Conservation (phyloP, 1,140 invertebrate genomes). For the Andricus grossulariae region DNA sequence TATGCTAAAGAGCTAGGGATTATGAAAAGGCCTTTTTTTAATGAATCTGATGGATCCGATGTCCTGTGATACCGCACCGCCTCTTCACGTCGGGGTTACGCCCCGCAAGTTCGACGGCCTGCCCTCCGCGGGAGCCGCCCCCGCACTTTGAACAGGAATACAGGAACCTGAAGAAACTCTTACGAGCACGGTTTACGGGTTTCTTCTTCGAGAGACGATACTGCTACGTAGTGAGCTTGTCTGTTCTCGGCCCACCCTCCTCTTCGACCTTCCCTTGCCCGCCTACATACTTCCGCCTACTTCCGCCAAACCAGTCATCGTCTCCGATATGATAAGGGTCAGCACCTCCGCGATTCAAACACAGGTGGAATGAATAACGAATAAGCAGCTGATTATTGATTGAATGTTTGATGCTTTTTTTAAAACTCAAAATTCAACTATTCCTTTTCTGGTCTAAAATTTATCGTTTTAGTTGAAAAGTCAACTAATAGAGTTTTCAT, state of each 20-base stretch:
- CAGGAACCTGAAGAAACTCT: constrained; percentile 68
- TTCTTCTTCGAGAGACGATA: background rate
- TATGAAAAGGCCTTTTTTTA: constrained; percentile 41
- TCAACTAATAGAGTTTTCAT: background rate
- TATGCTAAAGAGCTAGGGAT: background rate
- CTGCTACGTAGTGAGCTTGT: background rate
- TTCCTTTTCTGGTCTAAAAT: too few relatives aligned
- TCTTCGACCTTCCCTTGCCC: background rate
- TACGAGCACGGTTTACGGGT: background rate
- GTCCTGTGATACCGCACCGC: constrained; percentile 71
- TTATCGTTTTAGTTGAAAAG: too few relatives aligned
- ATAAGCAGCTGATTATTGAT: too few relatives aligned
- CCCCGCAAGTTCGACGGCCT: constrained; percentile 76
- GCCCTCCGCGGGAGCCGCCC: constrained; percentile 76
- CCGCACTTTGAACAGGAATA: constrained; percentile 74
- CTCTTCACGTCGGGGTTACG: constrained; percentile 74
- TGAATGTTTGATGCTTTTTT: too few relatives aligned
- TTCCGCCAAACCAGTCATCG: background rate
- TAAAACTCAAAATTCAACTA: too few relatives aligned
- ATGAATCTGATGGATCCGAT: constrained; percentile 50
- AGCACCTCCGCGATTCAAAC: too few relatives aligned
- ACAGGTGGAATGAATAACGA: too few relatives aligned
- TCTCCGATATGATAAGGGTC: background rate
- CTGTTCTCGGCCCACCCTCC: background rate
- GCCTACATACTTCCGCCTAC: background rate